phyloP scores from a whole-genome alignment of 2,113 vertebrate genomes.

The Heterotis niloticus region DNA sequence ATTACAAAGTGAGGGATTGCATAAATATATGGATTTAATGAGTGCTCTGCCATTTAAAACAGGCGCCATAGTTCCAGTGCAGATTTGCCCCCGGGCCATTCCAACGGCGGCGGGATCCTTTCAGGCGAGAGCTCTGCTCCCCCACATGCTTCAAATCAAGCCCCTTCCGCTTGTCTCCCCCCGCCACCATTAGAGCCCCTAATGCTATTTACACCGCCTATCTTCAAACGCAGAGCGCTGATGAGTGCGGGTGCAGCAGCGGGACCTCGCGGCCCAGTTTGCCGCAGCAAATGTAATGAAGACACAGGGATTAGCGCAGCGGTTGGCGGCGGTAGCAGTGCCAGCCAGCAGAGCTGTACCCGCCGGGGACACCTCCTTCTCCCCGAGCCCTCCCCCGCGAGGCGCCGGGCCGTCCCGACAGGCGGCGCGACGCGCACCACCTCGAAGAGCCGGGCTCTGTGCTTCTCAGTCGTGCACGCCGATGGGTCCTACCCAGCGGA shows the following conservation, averaged over 20 bases:
- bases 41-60: slow-evolving; percentile 32
- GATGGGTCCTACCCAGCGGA: background rate
- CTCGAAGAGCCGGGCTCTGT: slow-evolving; percentile 32
- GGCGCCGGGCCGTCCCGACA: slow-evolving; percentile 31
- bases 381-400: slow-evolving; percentile 52
- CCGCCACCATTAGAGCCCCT: slow-evolving; percentile 53
- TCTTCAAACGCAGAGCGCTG: slow-evolving; percentile 63
- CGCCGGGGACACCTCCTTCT: slow-evolving; percentile 47
- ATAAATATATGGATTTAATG: slow-evolving; percentile 60
- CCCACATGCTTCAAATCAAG: background rate
- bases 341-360: slow-evolving; percentile 51
- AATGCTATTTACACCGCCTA: slow-evolving; percentile 58
- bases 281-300: slow-evolving; percentile 59
- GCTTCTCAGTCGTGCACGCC: background rate
- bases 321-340: slow-evolving; percentile 58
- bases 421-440: background rate
- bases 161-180: slow-evolving; percentile 36
- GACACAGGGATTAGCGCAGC: slow-evolving; percentile 66
- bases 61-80: slow-evolving; percentile 52
- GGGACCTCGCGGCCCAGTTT: slow-evolving; percentile 42
- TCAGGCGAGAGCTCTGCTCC: background rate
- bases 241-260: slow-evolving; percentile 56
- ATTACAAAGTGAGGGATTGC: slow-evolving; percentile 50
- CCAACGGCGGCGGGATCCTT: background rate
- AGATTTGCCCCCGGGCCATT: slow-evolving; percentile 55